Base-by-base conservation (phyloP, 2,113 vertebrate genomes). In the Coreoperca whiteheadi region DNA sequence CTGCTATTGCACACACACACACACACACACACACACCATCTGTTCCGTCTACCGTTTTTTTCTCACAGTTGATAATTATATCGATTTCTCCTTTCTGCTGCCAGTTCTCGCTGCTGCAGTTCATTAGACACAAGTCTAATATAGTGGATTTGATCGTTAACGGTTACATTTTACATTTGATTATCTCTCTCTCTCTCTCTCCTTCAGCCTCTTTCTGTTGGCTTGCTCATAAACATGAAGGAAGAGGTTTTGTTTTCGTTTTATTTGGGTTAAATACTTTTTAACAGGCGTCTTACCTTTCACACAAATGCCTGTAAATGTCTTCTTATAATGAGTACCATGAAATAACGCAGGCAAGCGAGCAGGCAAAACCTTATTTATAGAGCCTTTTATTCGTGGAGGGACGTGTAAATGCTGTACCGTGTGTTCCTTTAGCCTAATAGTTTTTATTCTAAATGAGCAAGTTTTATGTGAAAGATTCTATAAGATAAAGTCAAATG, bases 41-140 rank as follows among this genome's bases (percentile, higher is more conserved):
- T 89, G 86, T 81, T 92, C 63, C 50, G 83, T 91, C 83, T 87
- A 60, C 73, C 53, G 28, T 5, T 30, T 66, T 63, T 68, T 82
- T 84, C 83, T 84, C 85, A 83, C 75, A 50, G 41, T 75, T 82
- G 34, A 59, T 67, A 51, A 53, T 81, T 71, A 60, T 73, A 74
- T 48, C 25, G 2, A 37, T 60, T 64, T 50, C 10, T 77, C 14
- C 43, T 72, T n/a, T n/a, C 14, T 67, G n/a, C 32, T 39, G 32
- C 28, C 3, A 34, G n/a, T 64, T 43, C 6, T 15, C 23, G 1
- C 48, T 4, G 0, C 14, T 9, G 43, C 25, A 21, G 50, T 23
- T 34, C 16, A 12, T 48, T n/a, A 16, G 6, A 28, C 2, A 1
- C 1, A 48, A 7, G 14, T 41, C 48, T 20, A n/a, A 64, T 71